These are phyloP conservation scores for Jacana jacana DNA, from an alignment of 2,113 vertebrate species.

Conservation along the genomic window DNA sequence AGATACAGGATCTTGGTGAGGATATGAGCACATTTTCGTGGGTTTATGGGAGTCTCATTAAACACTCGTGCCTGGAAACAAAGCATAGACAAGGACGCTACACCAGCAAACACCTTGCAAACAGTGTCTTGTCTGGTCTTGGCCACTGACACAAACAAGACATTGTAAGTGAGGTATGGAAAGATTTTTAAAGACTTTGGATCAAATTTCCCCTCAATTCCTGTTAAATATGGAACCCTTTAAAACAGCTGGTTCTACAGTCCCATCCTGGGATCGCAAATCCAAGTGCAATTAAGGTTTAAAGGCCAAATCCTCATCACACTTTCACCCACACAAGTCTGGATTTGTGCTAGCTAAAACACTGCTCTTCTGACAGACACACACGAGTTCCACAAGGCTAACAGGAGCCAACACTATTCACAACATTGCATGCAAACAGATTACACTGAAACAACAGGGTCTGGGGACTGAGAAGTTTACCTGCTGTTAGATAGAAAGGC, in stretches of 20 bases:
- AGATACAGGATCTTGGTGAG: conserved; percentile 98
- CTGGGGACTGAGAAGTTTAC: background rate
- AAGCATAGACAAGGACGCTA: background rate
- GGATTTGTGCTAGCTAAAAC: background rate
- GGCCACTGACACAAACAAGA: background rate
- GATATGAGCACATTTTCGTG: conserved; percentile 95
- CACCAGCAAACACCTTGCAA: background rate
- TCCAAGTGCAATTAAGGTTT: background rate
- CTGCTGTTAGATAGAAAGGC: background rate
- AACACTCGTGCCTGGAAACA: conserved; percentile 79
- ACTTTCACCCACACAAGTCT: background rate
- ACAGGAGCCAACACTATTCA: background rate
- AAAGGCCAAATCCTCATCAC: background rate
- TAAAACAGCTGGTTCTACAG: background rate
- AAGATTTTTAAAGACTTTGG: background rate
- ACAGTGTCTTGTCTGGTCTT: background rate
- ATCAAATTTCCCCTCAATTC: background rate
- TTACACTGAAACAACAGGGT: background rate
- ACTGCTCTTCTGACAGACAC: background rate
- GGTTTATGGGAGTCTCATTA: conserved; percentile 87
- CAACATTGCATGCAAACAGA: background rate
- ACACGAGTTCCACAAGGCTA: accelerated
- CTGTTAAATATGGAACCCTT: background rate
- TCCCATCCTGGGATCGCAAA: background rate
- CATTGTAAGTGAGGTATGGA: background rate